Conservation (phyloP, 2,888 invertebrate genomes). For the Xylocampa areola region DNA sequence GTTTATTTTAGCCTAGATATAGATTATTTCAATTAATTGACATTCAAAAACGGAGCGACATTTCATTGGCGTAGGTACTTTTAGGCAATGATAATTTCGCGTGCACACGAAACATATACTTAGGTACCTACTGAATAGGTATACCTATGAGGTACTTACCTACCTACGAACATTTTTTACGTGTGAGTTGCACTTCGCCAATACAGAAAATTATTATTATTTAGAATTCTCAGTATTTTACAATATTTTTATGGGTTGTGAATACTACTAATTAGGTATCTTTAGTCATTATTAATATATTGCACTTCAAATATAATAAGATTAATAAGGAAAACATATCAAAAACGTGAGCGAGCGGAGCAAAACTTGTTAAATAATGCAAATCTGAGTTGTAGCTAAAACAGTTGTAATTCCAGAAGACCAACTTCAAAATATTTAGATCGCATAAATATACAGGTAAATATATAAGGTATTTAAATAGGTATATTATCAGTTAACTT, state of each 20-base stretch:
- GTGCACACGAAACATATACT: slow-evolving; percentile 20
- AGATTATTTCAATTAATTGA: slow-evolving; percentile 50
- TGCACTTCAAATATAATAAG: slow-evolving; percentile 4
- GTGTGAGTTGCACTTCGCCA: slow-evolving; percentile 5
- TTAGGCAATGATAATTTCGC: slow-evolving; percentile 9
- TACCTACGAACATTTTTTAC: too few relatives aligned
- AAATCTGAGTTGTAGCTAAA: slow-evolving; percentile 1
- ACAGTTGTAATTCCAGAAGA: slow-evolving; percentile 3
- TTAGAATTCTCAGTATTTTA: too few relatives aligned
- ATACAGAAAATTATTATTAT: not conserved
- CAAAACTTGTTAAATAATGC: slow-evolving; percentile 10
- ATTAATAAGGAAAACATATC: not conserved
- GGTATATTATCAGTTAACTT: too few relatives aligned
- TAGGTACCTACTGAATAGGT: not conserved
- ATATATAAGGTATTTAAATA: too few relatives aligned
- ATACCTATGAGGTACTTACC: not conserved
- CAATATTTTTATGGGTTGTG: too few relatives aligned
- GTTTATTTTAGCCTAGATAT: slow-evolving; percentile 18
- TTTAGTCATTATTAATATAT: not conserved
- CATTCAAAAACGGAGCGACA: slow-evolving; percentile 32
- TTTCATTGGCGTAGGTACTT: slow-evolving; percentile 1
- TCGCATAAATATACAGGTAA: not conserved
- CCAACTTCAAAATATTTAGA: slow-evolving; percentile 11
- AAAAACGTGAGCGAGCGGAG: slow-evolving; percentile 17
- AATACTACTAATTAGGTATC: too few relatives aligned